phyloP scores from a whole-genome alignment of 1,140 invertebrate genomes.

The Scaptomyza graminum region DNA sequence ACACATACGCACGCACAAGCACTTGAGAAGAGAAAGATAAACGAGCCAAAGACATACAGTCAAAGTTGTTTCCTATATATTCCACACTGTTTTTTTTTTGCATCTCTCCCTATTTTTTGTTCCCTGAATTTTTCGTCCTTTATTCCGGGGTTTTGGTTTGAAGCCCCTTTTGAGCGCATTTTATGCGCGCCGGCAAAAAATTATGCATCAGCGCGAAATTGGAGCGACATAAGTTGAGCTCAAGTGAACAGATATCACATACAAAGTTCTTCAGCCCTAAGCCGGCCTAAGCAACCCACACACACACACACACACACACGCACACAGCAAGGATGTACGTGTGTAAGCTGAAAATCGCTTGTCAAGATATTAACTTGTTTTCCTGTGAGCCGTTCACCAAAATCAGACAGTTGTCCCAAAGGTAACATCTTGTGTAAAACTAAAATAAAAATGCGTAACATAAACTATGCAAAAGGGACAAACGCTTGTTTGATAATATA shows the following conservation, averaged over 20 bases:
- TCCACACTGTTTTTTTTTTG: constrained; percentile 13
- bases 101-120: not conserved
- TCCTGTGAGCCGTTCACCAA: constrained; percentile 47
- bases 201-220: constrained; percentile 82
- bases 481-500: constrained; percentile 52
- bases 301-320: constrained; percentile 34
- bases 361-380: constrained; percentile 69
- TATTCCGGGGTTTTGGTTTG: constrained; percentile 57
- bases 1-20: constrained; percentile 41
- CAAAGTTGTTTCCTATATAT: constrained; percentile 34
- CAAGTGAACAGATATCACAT: constrained; percentile 73
- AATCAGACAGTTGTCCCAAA: constrained; percentile 50
- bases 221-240: constrained; percentile 77
- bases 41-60: constrained; percentile 28
- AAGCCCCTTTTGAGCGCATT: constrained; percentile 78
- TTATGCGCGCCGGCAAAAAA: constrained; percentile 72
- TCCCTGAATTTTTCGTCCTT: constrained; percentile 47
- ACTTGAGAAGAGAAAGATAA: constrained; percentile 27
- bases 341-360: constrained; percentile 25
- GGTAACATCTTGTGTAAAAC: constrained; percentile 59
- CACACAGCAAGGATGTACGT: constrained; percentile 32
- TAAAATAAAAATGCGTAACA: constrained; percentile 59
- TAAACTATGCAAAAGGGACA: constrained; percentile 80
- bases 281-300: constrained; percentile 42
- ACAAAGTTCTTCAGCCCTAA: not conserved